Percentiles rank a stretch among this genome's conserved stretches.
Conservation (phyloP, 2,113 vertebrate genomes). For the Litocranius walleri region DNA sequence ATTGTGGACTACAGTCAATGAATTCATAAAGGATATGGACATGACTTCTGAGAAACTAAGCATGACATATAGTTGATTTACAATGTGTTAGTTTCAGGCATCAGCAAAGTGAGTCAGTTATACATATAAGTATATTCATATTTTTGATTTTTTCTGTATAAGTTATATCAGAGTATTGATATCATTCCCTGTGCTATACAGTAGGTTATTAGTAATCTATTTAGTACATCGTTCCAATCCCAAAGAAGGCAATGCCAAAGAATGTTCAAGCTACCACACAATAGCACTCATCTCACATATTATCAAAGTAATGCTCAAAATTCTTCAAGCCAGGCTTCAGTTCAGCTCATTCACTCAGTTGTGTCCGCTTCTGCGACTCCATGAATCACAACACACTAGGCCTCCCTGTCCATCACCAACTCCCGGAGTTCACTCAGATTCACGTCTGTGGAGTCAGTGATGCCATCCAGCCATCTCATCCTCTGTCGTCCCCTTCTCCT, state of each 20-base stretch:
- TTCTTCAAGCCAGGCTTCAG: neutral
- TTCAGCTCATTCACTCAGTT: neutral
- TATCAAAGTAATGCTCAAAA: neutral
- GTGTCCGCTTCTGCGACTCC: rapidly evolving
- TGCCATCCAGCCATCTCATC: too few relatives aligned
- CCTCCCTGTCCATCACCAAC: too few relatives aligned
- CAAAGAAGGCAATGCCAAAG: neutral
- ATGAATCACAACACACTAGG: too few relatives aligned
- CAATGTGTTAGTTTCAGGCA: neutral
- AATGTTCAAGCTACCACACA: neutral
- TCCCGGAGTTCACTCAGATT: too few relatives aligned
- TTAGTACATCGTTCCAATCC: neutral
- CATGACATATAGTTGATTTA: neutral
- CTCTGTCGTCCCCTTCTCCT: too few relatives aligned
- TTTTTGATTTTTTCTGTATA: neutral
- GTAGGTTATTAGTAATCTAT: neutral
- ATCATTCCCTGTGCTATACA: neutral
- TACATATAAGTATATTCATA: rapidly evolving
- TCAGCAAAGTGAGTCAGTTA: neutral
- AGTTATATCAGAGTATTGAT: neutral
- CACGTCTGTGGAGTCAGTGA: too few relatives aligned
- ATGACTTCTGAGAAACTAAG: neutral
- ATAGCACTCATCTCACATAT: neutral
- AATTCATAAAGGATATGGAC: neutral
- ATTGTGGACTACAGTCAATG: neutral